A percentile compares a stretch with the other conserved stretches of the same genome.
phyloP scores from a whole-genome alignment of 2,797 vertebrate species.

The Melanotaenia nigrans region DNA sequence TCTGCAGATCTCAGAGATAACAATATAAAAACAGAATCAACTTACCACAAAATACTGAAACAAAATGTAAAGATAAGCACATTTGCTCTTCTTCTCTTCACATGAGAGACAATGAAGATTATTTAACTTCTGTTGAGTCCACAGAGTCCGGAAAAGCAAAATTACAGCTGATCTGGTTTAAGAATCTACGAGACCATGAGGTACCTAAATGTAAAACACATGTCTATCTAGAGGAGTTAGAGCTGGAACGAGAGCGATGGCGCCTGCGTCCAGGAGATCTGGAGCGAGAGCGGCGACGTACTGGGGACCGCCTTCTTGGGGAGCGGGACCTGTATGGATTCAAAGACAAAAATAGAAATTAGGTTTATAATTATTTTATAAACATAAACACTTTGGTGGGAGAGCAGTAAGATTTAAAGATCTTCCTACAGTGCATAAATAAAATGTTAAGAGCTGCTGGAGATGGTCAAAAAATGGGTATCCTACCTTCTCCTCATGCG shows the following conservation, averaged over 20 bases:
- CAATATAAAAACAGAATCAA: slow-evolving; percentile 26
- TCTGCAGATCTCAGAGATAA: slow-evolving; percentile 17
- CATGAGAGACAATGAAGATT: not conserved
- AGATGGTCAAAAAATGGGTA: not conserved
- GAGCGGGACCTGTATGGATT: slow-evolving; percentile 88
- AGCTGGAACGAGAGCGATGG: slow-evolving; percentile 96
- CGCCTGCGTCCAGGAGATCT: slow-evolving; percentile 93
- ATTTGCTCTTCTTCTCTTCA: not conserved
- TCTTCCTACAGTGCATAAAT: not conserved
- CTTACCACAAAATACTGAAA: slow-evolving; percentile 28
- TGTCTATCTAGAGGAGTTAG: slow-evolving; percentile 94
- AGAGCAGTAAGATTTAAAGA: not conserved
- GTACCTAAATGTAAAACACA: not conserved
- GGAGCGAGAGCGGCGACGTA: slow-evolving; percentile 89
- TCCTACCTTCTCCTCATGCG: slow-evolving; percentile 92
- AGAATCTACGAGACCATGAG: slow-evolving; percentile 13
- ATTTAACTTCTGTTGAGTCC: slow-evolving; percentile 30
- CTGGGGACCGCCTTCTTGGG: slow-evolving; percentile 91
- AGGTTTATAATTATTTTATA: too few relatives aligned
- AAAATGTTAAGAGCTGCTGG: not conserved
- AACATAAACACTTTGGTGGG: not conserved
- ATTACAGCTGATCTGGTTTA: slow-evolving; percentile 17
- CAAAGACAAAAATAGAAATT: not conserved
- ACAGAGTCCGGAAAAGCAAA: slow-evolving; percentile 12
- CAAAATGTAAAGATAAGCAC: not conserved